Conservation (phyloP, 2,888 invertebrate species). For the Physocephala rufipes region DNA sequence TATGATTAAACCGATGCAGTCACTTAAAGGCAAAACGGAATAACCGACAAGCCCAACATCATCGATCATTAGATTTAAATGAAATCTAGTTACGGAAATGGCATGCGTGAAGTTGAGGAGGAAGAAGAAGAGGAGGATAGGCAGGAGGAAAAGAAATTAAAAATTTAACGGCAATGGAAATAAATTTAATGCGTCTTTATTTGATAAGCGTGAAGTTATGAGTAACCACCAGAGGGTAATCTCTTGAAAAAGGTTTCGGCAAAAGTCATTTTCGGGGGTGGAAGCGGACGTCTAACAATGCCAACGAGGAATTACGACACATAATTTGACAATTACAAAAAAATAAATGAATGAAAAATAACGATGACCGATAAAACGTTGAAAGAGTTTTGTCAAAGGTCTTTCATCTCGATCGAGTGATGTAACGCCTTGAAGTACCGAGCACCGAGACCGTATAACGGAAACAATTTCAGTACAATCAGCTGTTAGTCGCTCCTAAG, state of each 20-base stretch:
- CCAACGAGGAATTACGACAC: background rate
- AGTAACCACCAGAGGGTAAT: background rate
- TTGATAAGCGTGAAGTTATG: slow-evolving; percentile 5
- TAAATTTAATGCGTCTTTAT: slow-evolving; percentile 12
- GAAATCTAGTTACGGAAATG: slow-evolving; percentile 6
- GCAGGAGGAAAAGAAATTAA: background rate
- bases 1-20: slow-evolving; percentile 27
- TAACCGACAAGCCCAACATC: background rate
- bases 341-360: background rate
- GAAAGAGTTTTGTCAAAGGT: background rate
- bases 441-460: no score
- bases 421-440: no score
- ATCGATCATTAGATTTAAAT: slow-evolving; percentile 19
- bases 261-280: no score
- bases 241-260: background rate
- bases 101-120: background rate
- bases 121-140: no score
- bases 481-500: slow-evolving; percentile 12
- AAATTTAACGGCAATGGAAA: background rate
- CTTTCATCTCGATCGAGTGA: background rate
- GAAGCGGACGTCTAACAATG: no score
- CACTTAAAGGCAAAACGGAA: slow-evolving; percentile 3
- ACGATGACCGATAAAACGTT: slow-evolving; percentile 7
- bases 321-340: background rate
- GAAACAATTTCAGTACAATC: slow-evolving; percentile 15